phyloP scores from a whole-genome alignment of 1,140 invertebrate genomes.

The Oedothorax gibbosus region DNA sequence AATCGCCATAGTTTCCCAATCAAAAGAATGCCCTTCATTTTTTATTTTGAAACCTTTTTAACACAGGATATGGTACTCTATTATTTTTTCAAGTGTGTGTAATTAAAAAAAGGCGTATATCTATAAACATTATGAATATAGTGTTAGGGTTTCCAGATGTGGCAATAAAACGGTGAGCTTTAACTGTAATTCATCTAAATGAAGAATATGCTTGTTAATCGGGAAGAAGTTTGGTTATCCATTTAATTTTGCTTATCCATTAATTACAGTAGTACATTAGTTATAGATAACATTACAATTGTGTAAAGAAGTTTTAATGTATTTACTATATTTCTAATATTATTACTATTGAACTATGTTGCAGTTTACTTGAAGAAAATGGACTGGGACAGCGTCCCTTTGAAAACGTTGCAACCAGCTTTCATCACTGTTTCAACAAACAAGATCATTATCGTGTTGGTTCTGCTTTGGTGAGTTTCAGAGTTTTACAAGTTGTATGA shows the following conservation, averaged over 20 bases:
- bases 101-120: too few relatives aligned
- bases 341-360: slow-evolving; percentile 60
- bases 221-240: neutral
- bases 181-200: neutral
- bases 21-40: too few relatives aligned
- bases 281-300: neutral
- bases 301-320: neutral
- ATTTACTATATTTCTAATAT: neutral
- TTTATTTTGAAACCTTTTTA: too few relatives aligned
- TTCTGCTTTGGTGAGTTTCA: slow-evolving; percentile 68
- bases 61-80: too few relatives aligned
- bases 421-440: slow-evolving; percentile 81
- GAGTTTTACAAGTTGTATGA: neutral
- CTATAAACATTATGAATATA: too few relatives aligned
- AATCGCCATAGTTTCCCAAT: too few relatives aligned
- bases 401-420: slow-evolving; percentile 75
- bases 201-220: neutral
- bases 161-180: neutral
- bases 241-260: neutral
- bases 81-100: too few relatives aligned
- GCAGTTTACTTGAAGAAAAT: slow-evolving; percentile 77
- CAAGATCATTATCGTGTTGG: slow-evolving; percentile 80
- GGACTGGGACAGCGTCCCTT: slow-evolving; percentile 75
- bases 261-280: neutral
- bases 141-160: too few relatives aligned